Percentiles rank a stretch among this genome's conserved stretches.
phyloP scores from a whole-genome alignment of 2,888 invertebrate genomes.

The Sepiola atlantica region DNA sequence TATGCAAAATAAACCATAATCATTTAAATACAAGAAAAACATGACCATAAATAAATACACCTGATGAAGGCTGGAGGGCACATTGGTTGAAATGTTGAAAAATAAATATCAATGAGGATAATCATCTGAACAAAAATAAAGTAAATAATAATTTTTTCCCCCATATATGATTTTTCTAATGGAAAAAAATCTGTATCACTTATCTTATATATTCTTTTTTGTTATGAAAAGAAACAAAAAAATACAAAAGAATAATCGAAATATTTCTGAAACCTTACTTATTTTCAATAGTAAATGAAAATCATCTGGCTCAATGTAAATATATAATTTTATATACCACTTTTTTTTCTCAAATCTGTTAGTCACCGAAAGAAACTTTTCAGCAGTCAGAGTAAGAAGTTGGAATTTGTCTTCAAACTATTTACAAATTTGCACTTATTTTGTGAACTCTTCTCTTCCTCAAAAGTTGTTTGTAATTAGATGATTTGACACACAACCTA shows the following conservation, averaged over 20 bases:
- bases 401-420: background rate
- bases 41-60: no score
- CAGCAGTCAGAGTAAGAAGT: background rate
- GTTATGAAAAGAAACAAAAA: background rate
- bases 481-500: background rate
- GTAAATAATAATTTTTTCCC: background rate
- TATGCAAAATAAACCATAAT: no score
- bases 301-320: background rate
- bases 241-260: background rate
- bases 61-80: no score
- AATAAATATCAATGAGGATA: no score
- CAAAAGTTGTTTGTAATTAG: slow-evolving; percentile 1
- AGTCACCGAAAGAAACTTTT: slow-evolving; percentile 32
- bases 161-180: slow-evolving; percentile 32
- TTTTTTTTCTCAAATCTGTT: slow-evolving; percentile 8
- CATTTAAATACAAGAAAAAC: no score
- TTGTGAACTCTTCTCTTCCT: no score
- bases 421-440: slow-evolving; percentile 8
- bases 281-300: background rate
- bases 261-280: background rate
- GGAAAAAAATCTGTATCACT: slow-evolving; percentile 17
- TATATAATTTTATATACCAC: background rate
- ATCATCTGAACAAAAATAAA: no score
- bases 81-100: no score
- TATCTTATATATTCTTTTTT: background rate